These are phyloP conservation scores for Trypoxylus dichotomus DNA, from an alignment of 1,140 invertebrate genomes.

Conservation along the genomic window DNA sequence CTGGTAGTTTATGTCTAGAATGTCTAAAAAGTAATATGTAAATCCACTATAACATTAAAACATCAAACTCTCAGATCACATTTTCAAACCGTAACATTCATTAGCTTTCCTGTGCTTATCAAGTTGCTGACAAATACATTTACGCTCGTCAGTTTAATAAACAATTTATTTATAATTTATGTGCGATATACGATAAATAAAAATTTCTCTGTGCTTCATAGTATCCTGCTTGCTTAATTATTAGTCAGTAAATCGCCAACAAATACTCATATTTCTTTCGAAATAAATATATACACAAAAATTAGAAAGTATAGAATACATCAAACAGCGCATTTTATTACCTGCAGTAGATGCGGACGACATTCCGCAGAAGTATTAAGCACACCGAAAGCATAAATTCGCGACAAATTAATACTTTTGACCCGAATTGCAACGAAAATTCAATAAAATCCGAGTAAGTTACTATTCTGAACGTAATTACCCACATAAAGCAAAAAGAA, in stretches of 20 bases:
- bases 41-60: too few species aligned
- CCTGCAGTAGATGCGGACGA: neutral
- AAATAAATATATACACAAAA: neutral
- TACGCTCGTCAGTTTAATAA: too few species aligned
- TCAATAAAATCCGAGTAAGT: conserved; percentile 19
- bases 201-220: neutral
- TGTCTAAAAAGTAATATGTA: too few species aligned
- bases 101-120: too few species aligned
- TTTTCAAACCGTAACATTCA: too few species aligned
- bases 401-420: conserved; percentile 6
- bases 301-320: conserved; percentile 13
- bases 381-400: conserved; percentile 4
- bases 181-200: neutral
- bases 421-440: conserved; percentile 5
- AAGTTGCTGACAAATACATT: too few species aligned
- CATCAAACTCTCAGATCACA: too few species aligned
- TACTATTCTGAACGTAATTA: neutral
- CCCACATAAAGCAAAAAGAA: neutral
- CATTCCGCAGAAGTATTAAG: conserved; percentile 1
- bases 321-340: neutral
- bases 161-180: too few species aligned
- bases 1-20: too few species aligned
- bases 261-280: neutral
- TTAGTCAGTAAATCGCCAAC: neutral
- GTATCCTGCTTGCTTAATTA: neutral